Percentiles rank a stretch among this genome's conserved stretches.
Evolutionary conservation across 2,113 vertebrate genomes (phyloP).

Genomic region (Myiozetetes cayanensis): DNA sequence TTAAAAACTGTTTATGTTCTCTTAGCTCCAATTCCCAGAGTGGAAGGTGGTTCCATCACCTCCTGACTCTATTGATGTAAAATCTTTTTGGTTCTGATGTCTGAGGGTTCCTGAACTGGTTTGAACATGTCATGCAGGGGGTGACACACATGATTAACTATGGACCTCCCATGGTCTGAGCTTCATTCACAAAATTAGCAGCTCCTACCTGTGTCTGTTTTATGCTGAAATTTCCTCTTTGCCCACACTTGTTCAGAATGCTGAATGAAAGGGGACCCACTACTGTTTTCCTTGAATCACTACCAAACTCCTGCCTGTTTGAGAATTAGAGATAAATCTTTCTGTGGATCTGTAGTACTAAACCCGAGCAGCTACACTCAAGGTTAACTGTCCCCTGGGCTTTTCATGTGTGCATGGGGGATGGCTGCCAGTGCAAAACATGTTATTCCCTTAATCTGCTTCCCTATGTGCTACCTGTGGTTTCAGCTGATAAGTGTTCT

Average conservation of each 20-base stretch:
- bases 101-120: neutral
- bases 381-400: neutral
- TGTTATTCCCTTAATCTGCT: conserved; percentile 8
- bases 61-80: neutral
- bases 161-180: neutral
- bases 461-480: neutral
- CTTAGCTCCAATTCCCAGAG: neutral
- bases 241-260: neutral
- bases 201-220: neutral
- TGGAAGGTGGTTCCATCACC: neutral
- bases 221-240: neutral
- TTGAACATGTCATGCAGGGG: rapidly evolving
- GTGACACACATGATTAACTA: neutral
- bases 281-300: conserved; percentile 31
- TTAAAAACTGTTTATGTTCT: neutral
- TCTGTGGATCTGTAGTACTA: neutral
- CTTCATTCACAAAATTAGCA: neutral
- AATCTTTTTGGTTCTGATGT: neutral
- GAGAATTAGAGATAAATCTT: conserved; percentile 19
- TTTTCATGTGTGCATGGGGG: neutral
- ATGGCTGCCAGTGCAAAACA: neutral
- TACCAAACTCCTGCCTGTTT: conserved; percentile 5
- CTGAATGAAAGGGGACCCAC: neutral
- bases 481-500: conserved; percentile 18
- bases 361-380: neutral